A percentile compares a stretch with the other conserved stretches of the same genome.
phyloP scores from a whole-genome alignment of 2,113 vertebrate genomes.

The Daboia siamensis region DNA sequence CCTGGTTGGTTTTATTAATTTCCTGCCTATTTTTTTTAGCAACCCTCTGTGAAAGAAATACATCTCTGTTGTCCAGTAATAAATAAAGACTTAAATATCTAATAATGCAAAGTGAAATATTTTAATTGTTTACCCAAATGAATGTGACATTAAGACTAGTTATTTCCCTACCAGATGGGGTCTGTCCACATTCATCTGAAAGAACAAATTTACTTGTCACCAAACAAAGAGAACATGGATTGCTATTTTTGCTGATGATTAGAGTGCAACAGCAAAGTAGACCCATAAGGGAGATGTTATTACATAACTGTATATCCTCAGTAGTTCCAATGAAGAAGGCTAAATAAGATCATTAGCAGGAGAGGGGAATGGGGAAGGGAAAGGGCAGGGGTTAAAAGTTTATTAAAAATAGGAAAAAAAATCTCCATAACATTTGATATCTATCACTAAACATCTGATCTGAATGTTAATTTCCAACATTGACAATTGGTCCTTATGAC shows the following conservation, averaged over 20 bases:
- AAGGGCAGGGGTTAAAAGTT: background rate
- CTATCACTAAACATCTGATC: background rate
- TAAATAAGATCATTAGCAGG: background rate
- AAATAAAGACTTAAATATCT: slow-evolving; percentile 43
- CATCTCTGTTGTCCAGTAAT: background rate
- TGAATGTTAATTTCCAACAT: background rate
- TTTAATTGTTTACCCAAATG: slow-evolving; percentile 44
- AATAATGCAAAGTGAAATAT: slow-evolving; percentile 38
- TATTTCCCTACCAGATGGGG: slow-evolving; percentile 19
- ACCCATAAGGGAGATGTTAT: background rate
- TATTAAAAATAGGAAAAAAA: background rate
- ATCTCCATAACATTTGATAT: background rate
- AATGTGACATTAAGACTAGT: slow-evolving; percentile 38
- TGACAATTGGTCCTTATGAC: background rate
- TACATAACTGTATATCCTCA: background rate
- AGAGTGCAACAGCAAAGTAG: background rate
- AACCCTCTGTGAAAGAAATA: slow-evolving; percentile 25
- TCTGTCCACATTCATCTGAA: slow-evolving; percentile 29
- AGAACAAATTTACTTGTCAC: slow-evolving; percentile 37
- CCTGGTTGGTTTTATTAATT: slow-evolving; percentile 20
- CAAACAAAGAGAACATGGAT: slow-evolving; percentile 6
- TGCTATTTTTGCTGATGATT: slow-evolving; percentile 11
- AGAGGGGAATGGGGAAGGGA: background rate
- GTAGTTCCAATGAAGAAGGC: background rate
- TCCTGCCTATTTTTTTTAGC: slow-evolving; percentile 2